Conservation (phyloP, 2,113 vertebrate species). For the Petromus typicus region DNA sequence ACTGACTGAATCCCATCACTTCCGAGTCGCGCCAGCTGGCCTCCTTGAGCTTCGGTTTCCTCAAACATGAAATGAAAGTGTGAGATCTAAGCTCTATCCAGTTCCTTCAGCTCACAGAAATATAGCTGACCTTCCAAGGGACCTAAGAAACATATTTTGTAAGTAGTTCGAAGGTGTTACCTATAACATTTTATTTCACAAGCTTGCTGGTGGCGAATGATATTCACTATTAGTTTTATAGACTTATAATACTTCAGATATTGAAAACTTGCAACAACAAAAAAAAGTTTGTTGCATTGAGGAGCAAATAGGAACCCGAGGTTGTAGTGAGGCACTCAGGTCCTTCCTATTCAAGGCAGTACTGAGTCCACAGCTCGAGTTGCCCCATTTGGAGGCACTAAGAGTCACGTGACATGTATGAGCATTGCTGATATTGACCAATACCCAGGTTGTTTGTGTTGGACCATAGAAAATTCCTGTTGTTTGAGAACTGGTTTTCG, state of each 20-base stretch:
- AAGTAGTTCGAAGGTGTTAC: not conserved
- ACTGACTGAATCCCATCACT: not conserved
- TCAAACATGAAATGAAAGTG: not conserved
- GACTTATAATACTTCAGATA: constrained; percentile 2
- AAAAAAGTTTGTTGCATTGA: not conserved
- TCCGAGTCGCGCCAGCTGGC: not conserved
- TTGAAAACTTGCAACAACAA: not conserved
- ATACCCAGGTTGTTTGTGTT: not conserved
- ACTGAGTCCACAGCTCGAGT: not conserved
- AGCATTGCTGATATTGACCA: not conserved
- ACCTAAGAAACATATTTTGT: not conserved
- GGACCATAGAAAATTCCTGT: not conserved
- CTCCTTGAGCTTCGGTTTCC: not conserved
- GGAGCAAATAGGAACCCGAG: not conserved
- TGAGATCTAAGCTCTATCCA: not conserved
- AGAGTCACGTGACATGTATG: not conserved
- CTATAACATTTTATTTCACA: not conserved
- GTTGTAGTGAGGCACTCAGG: not conserved
- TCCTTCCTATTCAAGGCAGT: too few relatives aligned
- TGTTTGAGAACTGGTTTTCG: not conserved
- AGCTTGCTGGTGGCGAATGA: not conserved
- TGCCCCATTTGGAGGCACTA: not conserved
- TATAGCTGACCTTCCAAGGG: not conserved
- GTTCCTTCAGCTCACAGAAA: not conserved
- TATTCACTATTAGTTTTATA: not conserved